Conservation (phyloP, 1,140 invertebrate genomes). For the Apis laboriosa region DNA sequence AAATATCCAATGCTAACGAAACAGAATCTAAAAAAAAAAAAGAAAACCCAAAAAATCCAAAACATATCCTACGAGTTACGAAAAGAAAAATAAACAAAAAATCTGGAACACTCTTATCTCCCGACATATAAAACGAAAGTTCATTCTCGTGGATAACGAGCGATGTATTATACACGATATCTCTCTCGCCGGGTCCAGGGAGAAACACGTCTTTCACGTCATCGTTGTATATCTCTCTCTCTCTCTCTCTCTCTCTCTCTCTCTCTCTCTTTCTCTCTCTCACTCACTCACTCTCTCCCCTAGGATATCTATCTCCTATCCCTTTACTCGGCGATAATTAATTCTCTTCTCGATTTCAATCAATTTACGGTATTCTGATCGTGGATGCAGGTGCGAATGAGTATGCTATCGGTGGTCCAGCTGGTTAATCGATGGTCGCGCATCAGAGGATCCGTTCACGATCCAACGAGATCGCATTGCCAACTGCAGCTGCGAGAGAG, state of each 20-base stretch:
- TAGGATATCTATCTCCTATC: too few relatives aligned
- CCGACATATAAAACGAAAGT: background rate
- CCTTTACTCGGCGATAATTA: too few relatives aligned
- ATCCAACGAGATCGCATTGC: slow-evolving; percentile 43
- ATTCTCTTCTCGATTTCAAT: too few relatives aligned
- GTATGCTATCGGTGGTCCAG: background rate
- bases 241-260: too few relatives aligned
- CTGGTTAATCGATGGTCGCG: background rate
- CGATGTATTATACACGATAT: background rate
- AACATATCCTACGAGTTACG: too few relatives aligned
- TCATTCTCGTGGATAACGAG: slow-evolving; percentile 16
- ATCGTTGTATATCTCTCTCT: too few relatives aligned
- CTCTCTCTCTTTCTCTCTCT: too few relatives aligned
- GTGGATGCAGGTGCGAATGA: background rate
- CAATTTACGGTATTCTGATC: too few relatives aligned
- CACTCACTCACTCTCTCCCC: too few relatives aligned
- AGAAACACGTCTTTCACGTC: background rate
- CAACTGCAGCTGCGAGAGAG: slow-evolving; percentile 61
- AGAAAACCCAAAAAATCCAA: too few relatives aligned
- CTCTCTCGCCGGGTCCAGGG: background rate
- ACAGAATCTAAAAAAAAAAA: background rate
- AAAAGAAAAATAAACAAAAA: too few relatives aligned
- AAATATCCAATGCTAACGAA: background rate
- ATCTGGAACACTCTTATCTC: background rate
- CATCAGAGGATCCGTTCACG: slow-evolving; percentile 13